Evolutionary conservation across 2,113 vertebrate genomes (phyloP), one percentile per base, ranked within the genome.

Genomic region (Apus apus): DNA sequence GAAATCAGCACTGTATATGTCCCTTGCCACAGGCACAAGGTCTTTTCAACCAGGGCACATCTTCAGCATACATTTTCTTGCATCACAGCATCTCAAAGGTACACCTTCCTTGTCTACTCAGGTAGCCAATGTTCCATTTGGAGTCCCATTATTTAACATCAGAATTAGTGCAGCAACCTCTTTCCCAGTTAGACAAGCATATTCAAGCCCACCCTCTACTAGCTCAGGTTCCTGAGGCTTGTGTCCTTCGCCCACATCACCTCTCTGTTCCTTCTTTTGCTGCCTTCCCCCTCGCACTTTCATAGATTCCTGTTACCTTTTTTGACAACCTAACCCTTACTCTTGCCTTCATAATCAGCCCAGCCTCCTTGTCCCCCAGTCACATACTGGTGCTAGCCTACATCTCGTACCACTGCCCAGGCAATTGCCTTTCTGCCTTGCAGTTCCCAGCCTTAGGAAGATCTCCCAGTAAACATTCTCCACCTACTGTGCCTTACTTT

Each of bases 151-250:
- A 67, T 50, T 66, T 51, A 53, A 51, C 3, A 4, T 1, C 0
- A 0, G 11, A 32, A 9, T 56, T 32, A 78, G 30, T 7, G 48
- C 26, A 71, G 57, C 57, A 51, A n/a, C 20, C 43, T 75, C 70
- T 12, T 71, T 57, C 14, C 7, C 60, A 60, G 32, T 2, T 2
- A 1, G 30, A 57, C 0, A 0, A 87, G 21, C 1, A 1, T 12
- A 73, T 25, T 70, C 72, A 77, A 40, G 36, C 27, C 26, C 7
- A 1, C 19, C 26, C 23, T 80, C 56, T 46, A 51, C 17, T 27
- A 57, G 34, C 50, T n/a, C 61, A 26, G 7, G 30, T 15, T 75
- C 53, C 45, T 26, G 22, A 53, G 0, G 1, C 38, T 29, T 46
- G 8, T 1, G 13, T 8, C 38, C 50, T 58, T 86, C 0, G 0